Percentiles rank a stretch among this genome's conserved stretches.
phyloP scores from a whole-genome alignment of 2,113 vertebrate genomes.

The Sterrhoptilus dennistouni region DNA sequence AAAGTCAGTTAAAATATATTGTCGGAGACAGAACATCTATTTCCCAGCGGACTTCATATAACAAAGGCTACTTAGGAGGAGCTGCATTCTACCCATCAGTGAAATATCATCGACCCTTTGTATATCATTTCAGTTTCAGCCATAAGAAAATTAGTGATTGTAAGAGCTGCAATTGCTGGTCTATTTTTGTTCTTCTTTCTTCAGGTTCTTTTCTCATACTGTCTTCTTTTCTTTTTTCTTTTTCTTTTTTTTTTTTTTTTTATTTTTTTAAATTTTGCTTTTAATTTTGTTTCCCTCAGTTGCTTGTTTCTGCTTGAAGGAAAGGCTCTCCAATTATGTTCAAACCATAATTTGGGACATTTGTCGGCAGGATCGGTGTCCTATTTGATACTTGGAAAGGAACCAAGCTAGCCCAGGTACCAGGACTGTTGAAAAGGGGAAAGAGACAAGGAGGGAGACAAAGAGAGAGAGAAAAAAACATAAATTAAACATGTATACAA shows the following conservation, averaged over 20 bases:
- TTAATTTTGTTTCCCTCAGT: slow-evolving; percentile 80
- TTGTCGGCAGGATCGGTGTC: slow-evolving; percentile 97
- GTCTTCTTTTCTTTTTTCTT: slow-evolving; percentile 53
- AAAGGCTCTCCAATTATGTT: slow-evolving; percentile 99
- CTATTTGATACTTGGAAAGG: slow-evolving; percentile 99
- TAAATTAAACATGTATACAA: slow-evolving; percentile 44
- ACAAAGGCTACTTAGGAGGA: slow-evolving; percentile 92
- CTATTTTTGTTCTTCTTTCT: slow-evolving; percentile 77
- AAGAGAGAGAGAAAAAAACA: not conserved
- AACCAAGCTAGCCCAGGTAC: slow-evolving; percentile 99
- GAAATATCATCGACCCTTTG: slow-evolving; percentile 84
- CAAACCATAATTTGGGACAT: slow-evolving; percentile 99
- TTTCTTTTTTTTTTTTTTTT: slow-evolving; percentile 47
- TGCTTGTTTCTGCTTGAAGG: slow-evolving; percentile 97
- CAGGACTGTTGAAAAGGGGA: slow-evolving; percentile 86
- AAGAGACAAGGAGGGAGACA: not conserved
- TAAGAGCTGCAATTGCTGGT: slow-evolving; percentile 86
- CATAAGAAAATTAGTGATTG: slow-evolving; percentile 80
- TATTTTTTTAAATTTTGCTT: slow-evolving; percentile 53
- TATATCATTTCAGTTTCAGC: slow-evolving; percentile 75
- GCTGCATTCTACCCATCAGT: slow-evolving; percentile 82
- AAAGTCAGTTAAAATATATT: slow-evolving; percentile 88
- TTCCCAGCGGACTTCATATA: slow-evolving; percentile 90
- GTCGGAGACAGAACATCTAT: slow-evolving; percentile 96
- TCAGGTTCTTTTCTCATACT: slow-evolving; percentile 70